Percentiles rank a stretch among this genome's conserved stretches.
phyloP scores from a whole-genome alignment of 2,113 vertebrate species.

The Rhombomys opimus region DNA sequence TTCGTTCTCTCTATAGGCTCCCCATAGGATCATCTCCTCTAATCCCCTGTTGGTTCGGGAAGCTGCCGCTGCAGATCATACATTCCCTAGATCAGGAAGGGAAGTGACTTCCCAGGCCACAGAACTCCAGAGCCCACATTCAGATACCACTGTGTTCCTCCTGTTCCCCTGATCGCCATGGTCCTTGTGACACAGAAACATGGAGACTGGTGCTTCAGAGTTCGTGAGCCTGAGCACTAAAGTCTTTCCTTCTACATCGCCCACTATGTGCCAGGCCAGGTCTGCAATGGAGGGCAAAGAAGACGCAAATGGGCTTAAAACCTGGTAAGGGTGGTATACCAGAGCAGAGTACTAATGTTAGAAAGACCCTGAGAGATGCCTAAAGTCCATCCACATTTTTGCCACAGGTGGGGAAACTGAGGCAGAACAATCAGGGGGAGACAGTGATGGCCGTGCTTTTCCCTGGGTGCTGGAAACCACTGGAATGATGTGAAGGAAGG shows the following conservation, averaged over 20 bases:
- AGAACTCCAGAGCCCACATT: not conserved
- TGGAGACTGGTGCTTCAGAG: not conserved
- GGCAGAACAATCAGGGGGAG: not conserved
- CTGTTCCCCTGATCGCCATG: not conserved
- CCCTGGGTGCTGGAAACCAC: not conserved
- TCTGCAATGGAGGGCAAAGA: not conserved
- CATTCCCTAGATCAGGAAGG: conserved; percentile 29
- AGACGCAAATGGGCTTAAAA: not conserved
- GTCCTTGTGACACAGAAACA: not conserved
- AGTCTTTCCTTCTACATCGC: not conserved
- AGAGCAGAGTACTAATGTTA: not conserved
- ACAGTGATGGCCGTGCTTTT: not conserved
- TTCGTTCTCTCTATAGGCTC: not conserved
- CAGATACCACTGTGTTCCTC: not conserved
- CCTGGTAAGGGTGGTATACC: not conserved
- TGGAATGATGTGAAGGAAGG: not conserved
- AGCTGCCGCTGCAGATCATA: not conserved
- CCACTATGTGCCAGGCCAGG: not conserved
- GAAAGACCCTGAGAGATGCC: not conserved
- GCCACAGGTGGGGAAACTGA: conserved; percentile 34
- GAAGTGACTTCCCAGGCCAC: conserved; percentile 3
- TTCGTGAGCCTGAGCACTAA: not conserved
- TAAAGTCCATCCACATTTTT: not conserved
- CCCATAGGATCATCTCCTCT: not conserved
- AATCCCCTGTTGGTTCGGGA: not conserved